Conservation (phyloP, 2,797 vertebrate genomes). For the Acridotheres tristis region DNA sequence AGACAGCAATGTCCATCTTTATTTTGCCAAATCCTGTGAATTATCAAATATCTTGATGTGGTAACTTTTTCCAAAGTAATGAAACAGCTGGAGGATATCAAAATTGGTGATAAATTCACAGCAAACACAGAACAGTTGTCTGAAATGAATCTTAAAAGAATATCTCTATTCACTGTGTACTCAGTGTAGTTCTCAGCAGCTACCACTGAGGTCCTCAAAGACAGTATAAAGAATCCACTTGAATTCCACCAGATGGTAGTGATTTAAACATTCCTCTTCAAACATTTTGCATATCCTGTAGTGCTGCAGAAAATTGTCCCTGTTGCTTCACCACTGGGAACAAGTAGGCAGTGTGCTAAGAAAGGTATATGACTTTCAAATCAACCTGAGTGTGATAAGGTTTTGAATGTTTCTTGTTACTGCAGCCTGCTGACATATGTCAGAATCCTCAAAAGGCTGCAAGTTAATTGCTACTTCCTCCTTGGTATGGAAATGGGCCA, state of each 20-base stretch:
- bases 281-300: conserved; percentile 2
- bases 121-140: background rate
- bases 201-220: background rate
- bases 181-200: background rate
- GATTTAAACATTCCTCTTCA: conserved; percentile 34
- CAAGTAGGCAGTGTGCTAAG: conserved; percentile 28
- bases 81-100: background rate
- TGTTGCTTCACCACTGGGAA: background rate
- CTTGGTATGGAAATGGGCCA: rapidly evolving
- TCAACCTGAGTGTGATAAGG: background rate
- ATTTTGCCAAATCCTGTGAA: background rate
- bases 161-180: background rate
- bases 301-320: background rate
- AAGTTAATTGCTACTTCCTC: background rate
- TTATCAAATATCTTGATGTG: background rate
- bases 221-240: background rate
- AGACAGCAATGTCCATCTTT: background rate
- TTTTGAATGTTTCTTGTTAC: background rate
- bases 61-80: background rate
- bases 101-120: background rate
- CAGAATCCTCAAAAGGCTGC: background rate
- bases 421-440: background rate
- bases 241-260: conserved; percentile 15
- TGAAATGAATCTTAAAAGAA: background rate
- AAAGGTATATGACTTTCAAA: conserved; percentile 41